Evolutionary conservation across 2,797 vertebrate species (phyloP), one percentile per base, ranked within the genome.

Genomic region (Enteromius fasciolatus): DNA sequence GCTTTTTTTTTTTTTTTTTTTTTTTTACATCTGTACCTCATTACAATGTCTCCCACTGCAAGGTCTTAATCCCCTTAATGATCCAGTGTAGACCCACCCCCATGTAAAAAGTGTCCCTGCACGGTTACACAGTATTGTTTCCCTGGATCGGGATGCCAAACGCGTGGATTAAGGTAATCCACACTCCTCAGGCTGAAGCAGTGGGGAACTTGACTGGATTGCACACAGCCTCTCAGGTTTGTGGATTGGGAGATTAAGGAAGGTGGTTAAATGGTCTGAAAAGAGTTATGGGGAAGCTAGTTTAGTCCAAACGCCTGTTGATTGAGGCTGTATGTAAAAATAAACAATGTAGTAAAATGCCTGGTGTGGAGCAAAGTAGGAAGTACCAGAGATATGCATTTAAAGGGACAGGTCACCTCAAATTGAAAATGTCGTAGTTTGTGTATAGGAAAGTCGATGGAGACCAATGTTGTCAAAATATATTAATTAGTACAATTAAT

Each of bases 141-240:
- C 54, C 83, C 44, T 85, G 57, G 77, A 84, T 81, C 80, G 83
- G 76, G 78, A 85, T 82, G 75, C 63, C 85, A 85, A 87, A 84
- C 69, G 5, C 70, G 76, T 84, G 83, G 85, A 87, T 84, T 86
- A 84, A 82, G 70, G 86, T 81, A 87, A 86, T 86, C 76, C 75
- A 82, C 64, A 80, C 83, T 85, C 80, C 68, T 75, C 50, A 80
- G 83, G 57, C 67, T 84, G 52, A 75, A 86, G 57, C 75, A 2
- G 70, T 67, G 81, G 63, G 83, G 81, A 67, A 76, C 66, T 72
- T 79, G 66, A 83, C 70, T 81, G 83, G 64, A 84, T 76, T 81
- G 78, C 5, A 36, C 63, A 84, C 69, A 76, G 50, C 77, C 68
- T 83, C 46, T 83, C 54, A 83, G 67, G 66, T 88, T 86, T 83